phyloP scores from a whole-genome alignment of 2,888 invertebrate genomes.

The Rutpela maculata region DNA sequence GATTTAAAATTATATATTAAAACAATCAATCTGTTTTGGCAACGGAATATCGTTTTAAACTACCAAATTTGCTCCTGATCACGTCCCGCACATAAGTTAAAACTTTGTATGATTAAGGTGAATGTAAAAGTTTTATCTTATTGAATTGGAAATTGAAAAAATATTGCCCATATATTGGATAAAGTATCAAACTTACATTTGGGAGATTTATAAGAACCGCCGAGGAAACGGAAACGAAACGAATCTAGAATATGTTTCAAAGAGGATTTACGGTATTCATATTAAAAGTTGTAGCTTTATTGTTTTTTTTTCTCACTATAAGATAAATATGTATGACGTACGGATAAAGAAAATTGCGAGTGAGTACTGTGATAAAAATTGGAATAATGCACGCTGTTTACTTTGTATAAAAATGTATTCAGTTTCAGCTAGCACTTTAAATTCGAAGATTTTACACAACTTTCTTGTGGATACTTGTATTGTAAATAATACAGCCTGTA shows the following conservation, averaged over 20 bases:
- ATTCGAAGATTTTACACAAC: no score
- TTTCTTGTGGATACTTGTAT: no score
- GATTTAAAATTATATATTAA: neutral
- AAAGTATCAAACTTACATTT: conserved; percentile 52
- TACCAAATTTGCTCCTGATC: neutral
- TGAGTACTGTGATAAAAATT: no score
- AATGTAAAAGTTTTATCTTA: conserved; percentile 26
- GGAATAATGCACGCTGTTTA: no score
- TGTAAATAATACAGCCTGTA: no score
- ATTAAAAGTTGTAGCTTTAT: conserved; percentile 5
- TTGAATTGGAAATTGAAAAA: conserved; percentile 41
- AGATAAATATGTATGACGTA: neutral
- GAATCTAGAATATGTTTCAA: conserved; percentile 16
- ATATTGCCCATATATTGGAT: conserved; percentile 45
- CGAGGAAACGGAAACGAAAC: neutral
- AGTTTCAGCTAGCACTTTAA: no score
- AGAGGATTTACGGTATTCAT: conserved; percentile 7
- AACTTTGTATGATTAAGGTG: conserved; percentile 24
- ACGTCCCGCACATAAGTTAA: conserved; percentile 15
- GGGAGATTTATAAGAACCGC: conserved; percentile 43
- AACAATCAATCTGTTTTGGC: neutral
- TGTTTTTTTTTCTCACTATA: neutral
- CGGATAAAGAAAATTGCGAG: no score
- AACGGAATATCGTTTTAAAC: neutral
- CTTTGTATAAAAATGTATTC: no score